Percentiles rank a stretch among this genome's conserved stretches.
These are phyloP conservation scores for Oplegnathus fasciatus DNA, from an alignment of 2,113 vertebrate genomes.

Conservation along the genomic window DNA sequence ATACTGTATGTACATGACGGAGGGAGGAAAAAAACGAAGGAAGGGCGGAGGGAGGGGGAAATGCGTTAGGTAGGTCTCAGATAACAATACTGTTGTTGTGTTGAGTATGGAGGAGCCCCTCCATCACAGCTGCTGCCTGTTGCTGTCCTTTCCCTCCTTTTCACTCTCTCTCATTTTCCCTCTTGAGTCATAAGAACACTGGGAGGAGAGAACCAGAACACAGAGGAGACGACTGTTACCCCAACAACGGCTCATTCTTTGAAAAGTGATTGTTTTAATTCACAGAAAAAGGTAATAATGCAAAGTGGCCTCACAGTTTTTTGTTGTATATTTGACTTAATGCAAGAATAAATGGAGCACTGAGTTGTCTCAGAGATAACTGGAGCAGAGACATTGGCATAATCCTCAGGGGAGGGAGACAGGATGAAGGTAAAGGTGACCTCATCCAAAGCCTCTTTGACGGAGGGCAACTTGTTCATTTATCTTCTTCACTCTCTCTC, in stretches of 20 bases:
- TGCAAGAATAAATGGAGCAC: background rate
- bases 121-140: conserved; percentile 75
- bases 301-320: background rate
- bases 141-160: conserved; percentile 42
- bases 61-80: conserved; percentile 64
- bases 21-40: background rate
- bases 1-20: conserved; percentile 26
- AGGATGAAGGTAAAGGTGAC: conserved; percentile 79
- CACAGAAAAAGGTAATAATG: background rate
- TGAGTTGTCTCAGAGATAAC: conserved; percentile 21
- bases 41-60: conserved; percentile 28
- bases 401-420: conserved; percentile 62
- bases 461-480: conserved; percentile 50
- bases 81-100: conserved; percentile 74
- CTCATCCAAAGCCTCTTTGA: conserved; percentile 82
- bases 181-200: background rate
- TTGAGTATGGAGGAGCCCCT: conserved; percentile 47
- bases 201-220: background rate
- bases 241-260: background rate
- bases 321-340: background rate
- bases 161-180: conserved; percentile 16
- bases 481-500: conserved; percentile 41
- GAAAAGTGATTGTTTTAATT: background rate
- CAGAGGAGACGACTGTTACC: background rate
- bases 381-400: conserved; percentile 45